phyloP scores from a whole-genome alignment of 2,113 vertebrate genomes.

The Trochalopteron elliotii region DNA sequence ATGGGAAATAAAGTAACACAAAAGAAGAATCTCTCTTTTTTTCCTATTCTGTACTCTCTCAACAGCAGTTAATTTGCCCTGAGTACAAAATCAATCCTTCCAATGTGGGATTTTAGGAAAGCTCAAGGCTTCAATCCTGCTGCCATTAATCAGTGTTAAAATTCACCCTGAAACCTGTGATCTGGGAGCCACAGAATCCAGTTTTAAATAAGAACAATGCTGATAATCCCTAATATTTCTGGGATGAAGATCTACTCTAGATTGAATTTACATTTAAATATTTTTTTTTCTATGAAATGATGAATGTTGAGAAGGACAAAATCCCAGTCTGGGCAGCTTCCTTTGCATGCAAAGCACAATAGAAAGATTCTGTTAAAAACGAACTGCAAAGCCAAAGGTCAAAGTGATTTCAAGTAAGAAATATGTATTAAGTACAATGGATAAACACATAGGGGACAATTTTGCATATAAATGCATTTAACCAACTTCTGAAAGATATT shows the following conservation, averaged over 20 bases:
- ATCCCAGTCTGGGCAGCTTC: neutral
- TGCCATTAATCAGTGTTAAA: neutral
- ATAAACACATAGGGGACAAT: neutral
- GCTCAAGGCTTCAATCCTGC: neutral
- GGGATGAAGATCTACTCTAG: neutral
- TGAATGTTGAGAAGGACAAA: neutral
- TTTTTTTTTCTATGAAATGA: neutral
- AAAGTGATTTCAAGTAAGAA: neutral
- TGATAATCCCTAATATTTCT: neutral
- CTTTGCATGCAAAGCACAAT: neutral
- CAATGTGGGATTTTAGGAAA: neutral
- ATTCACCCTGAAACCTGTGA: neutral
- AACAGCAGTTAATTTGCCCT: neutral
- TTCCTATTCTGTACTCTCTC: neutral
- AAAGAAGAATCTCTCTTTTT: neutral
- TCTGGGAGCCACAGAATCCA: neutral
- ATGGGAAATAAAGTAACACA: neutral
- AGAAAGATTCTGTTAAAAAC: neutral
- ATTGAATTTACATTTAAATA: neutral
- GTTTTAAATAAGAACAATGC: neutral
- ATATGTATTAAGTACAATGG: neutral
- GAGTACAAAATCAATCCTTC: slow-evolving; percentile 1
- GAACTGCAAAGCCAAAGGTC: neutral
- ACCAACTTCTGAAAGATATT: neutral
- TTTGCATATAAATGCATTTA: slow-evolving; percentile 8